A percentile compares a stretch with the other conserved stretches of the same genome.
phyloP scores from a whole-genome alignment of 2,888 invertebrate species.

The Embidobia sp. region DNA sequence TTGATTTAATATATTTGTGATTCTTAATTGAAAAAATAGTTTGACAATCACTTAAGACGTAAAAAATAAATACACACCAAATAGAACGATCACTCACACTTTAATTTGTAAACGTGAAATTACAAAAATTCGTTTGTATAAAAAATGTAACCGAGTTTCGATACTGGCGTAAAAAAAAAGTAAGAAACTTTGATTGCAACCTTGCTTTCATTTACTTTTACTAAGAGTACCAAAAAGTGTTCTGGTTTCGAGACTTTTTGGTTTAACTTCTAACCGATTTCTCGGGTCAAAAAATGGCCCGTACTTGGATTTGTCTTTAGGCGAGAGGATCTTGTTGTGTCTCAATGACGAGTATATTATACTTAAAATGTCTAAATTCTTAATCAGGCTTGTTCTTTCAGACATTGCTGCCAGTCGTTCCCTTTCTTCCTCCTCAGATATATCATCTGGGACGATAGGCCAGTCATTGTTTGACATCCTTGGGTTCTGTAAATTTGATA shows the following conservation, averaged over 20 bases:
- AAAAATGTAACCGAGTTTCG: too few species aligned
- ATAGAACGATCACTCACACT: too few species aligned
- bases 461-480: conserved; percentile 17
- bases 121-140: too few species aligned
- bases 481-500: conserved; percentile 23
- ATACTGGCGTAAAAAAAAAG: too few species aligned
- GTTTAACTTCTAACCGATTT: background rate
- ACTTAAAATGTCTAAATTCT: conserved; percentile 87
- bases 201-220: background rate
- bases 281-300: conserved; percentile 76
- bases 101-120: too few species aligned
- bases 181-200: too few species aligned
- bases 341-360: conserved; percentile 86
- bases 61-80: too few species aligned
- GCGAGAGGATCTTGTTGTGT: conserved; percentile 85
- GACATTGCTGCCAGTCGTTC: conserved; percentile 86
- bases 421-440: conserved; percentile 88
- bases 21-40: too few species aligned
- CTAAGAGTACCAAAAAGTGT: background rate
- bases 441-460: conserved; percentile 84
- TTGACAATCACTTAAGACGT: too few species aligned
- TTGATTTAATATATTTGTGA: too few species aligned
- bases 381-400: conserved; percentile 87
- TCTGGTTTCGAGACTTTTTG: conserved; percentile 1
- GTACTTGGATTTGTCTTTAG: conserved; percentile 86